Percentiles rank a stretch among this genome's conserved stretches.
Evolutionary conservation across 2,797 vertebrate genomes (phyloP).

Genomic region (Sciurus vulgaris): DNA sequence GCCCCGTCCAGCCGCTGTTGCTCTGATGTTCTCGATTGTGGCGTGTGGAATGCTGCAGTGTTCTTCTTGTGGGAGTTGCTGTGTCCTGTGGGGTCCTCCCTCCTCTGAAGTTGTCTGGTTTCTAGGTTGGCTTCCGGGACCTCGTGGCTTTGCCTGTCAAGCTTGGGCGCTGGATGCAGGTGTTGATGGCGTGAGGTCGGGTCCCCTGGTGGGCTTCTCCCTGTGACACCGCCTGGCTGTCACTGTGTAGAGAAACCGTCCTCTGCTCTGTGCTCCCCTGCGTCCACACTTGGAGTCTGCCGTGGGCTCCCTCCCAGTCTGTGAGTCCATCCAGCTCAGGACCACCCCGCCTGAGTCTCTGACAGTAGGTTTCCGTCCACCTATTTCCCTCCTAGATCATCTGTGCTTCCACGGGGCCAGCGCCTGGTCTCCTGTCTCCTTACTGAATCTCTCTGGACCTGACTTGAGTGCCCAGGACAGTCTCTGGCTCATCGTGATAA

Average conservation of each 20-base stretch:
- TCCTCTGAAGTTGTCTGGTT: background rate
- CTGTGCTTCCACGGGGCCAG: background rate
- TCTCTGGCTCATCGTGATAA: background rate
- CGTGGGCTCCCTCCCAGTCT: background rate
- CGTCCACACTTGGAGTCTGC: accelerated
- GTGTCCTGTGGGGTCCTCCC: background rate
- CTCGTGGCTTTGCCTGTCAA: background rate
- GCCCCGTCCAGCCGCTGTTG: background rate
- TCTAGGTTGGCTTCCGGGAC: background rate
- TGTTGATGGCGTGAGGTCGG: background rate
- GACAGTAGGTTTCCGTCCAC: accelerated
- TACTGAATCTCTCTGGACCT: background rate
- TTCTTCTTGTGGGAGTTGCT: background rate
- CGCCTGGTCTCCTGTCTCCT: background rate
- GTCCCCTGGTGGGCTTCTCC: background rate
- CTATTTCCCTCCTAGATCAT: background rate
- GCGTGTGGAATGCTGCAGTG: accelerated
- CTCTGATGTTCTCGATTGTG: background rate
- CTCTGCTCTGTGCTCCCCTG: accelerated
- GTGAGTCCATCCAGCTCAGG: accelerated
- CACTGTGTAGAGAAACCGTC: accelerated
- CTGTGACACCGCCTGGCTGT: accelerated
- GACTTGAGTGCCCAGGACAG: accelerated
- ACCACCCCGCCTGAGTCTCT: accelerated
- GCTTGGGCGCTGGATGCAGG: background rate